Conservation (phyloP, 2,797 vertebrate genomes). For the Cottoperca gobio region DNA sequence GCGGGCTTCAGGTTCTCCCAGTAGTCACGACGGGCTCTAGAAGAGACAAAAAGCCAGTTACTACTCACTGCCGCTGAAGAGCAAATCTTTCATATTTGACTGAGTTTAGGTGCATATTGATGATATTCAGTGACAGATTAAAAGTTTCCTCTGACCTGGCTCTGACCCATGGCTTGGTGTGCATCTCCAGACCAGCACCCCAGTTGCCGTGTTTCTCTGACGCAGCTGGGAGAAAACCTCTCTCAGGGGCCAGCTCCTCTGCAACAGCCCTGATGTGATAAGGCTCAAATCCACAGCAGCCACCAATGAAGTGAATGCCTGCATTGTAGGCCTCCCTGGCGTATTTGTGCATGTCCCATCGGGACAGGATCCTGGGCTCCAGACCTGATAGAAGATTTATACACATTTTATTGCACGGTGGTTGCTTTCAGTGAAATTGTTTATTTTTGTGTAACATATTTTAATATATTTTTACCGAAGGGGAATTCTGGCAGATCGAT, state of each 20-base stretch:
- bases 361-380: constrained; percentile 91
- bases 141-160: constrained; percentile 85
- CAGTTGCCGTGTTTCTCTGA: constrained; percentile 93
- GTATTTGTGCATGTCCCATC: constrained; percentile 94
- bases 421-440: constrained; percentile 1
- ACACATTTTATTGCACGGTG: neutral
- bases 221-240: constrained; percentile 85
- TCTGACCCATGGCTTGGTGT: constrained; percentile 96
- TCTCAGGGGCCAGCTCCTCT: constrained; percentile 90
- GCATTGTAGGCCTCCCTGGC: constrained; percentile 91
- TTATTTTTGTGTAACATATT: neutral
- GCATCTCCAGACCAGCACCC: constrained; percentile 91
- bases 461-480: constrained; percentile 86
- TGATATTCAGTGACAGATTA: neutral
- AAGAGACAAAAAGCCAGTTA: constrained; percentile 15
- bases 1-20: constrained; percentile 95
- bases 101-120: too few species aligned
- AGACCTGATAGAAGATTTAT: constrained; percentile 79
- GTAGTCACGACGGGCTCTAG: constrained; percentile 94
- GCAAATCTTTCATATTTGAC: too few species aligned
- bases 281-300: constrained; percentile 95
- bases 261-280: constrained; percentile 93
- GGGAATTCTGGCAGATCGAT: constrained; percentile 97
- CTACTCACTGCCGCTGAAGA: too few species aligned
- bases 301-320: constrained; percentile 90